Base-by-base conservation (phyloP, 2,888 invertebrate genomes). In the Amphipoea oculea region DNA sequence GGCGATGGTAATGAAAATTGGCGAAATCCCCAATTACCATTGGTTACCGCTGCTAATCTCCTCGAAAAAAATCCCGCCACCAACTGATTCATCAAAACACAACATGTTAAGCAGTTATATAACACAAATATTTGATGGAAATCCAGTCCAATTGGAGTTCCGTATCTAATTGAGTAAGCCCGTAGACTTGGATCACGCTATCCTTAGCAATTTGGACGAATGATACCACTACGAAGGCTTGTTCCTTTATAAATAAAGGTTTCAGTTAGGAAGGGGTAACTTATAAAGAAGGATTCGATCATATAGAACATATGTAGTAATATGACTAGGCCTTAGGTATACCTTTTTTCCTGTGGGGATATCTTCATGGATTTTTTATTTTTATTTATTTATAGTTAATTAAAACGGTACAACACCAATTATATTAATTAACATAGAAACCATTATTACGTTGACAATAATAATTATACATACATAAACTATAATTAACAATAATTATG, bases 141-240 rank as follows among this genome's bases (percentile, higher is more conserved):
- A 51, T 65, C 17, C 17, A 65, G 29, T 73, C 17, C 51, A 79
- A 60, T 86, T 77, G 62, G 5, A 72, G 36, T 68, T 66, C 62
- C 80, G 40, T 48, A 67, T 48, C 29, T 57, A 66, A 74, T 71
- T 79, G 71, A 63, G 57, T 70, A 29, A 51, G 51, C 7, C 54
- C 14, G 14, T 17, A 23, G 73, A 54, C 20, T 42, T 66, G 54
- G 51, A 62, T 67, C 79, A 90, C 88, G 90, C 90, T 86, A 89
- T 89, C 82, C 87, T 76, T 72, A 71, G 79, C 82, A 67, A 89
- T 89, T 84, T 78, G 54, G 48, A n/a, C 72, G 89, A 90, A 90
- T 87, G 91, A 88, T 83, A 85, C 76, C 73, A 40, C 11, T 23
- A 36, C 40, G 23, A 36, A 20, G 45, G 9, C 11, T 11, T 23